Base-by-base conservation (phyloP, 2,888 invertebrate species). In the Dryocosmus kuriphilus region DNA sequence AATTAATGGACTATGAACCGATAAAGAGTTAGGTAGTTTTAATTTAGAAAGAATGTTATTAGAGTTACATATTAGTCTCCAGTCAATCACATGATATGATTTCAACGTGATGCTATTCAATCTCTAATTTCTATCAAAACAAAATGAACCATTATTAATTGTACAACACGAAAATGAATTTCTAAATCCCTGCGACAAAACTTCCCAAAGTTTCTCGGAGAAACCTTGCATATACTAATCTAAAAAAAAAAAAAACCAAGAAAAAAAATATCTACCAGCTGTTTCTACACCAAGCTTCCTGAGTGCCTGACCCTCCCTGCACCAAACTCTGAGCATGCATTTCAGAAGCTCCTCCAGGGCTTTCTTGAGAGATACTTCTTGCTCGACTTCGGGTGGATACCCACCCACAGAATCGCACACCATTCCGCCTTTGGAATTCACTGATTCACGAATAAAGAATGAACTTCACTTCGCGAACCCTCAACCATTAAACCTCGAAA, bases 311-410 rank as follows among this genome's bases (percentile, higher is more conserved):
- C 94, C 94, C 90, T 96, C 95, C 85, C 95, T 94, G 90, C 96
- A 96, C 97, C 97, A 97, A 73, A 97, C 94, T 89, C 96, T 93
- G 87, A 97, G 93, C 96, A 97, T 96, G 87, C 96, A 93, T 91
- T 96, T 96, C 87, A 96, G 93, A 82, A 97, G 93, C 89, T 96
- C 96, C 90, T 97, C 96, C 87, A 97, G 92, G 88, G 95, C 95
- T 83, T 94, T 93, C 83, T 94, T 93, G 76, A 95, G 90, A 77
- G 94, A 93, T 80, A 92, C 92, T 80, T 92, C 91, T 86, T 83
- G 88, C 84, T 86, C 90, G 60, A 90, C 80, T 77, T 89, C 88
- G 82, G 86, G 78, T 80, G 89, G 86, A 80, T 87, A 88, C 77
- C 88, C 84, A 84, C 88, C 87, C 83, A 87, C 87, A 80, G 89